Percentiles rank a stretch among this genome's conserved stretches.
These are phyloP conservation scores for Lineus longissimus DNA, from an alignment of 1,140 invertebrate species.

Conservation along the genomic window DNA sequence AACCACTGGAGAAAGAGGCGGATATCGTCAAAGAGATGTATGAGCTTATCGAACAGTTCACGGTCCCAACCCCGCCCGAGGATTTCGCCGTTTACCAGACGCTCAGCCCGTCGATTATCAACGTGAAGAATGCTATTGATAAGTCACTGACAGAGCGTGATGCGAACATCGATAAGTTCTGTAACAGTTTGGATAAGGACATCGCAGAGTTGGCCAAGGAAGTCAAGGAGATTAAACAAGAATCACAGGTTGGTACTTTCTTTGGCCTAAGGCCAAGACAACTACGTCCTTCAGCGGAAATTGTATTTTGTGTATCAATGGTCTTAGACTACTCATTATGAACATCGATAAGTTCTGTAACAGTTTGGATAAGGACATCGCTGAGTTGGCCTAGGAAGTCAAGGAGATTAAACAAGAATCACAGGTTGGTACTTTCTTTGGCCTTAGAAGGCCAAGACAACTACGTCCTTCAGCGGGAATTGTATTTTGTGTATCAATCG, in stretches of 20 bases:
- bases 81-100: conserved; percentile 62
- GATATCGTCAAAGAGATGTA: conserved; percentile 70
- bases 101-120: conserved; percentile 49
- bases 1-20: conserved; percentile 62
- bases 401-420: conserved; percentile 52
- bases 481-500: no score
- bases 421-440: conserved; percentile 36
- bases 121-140: conserved; percentile 53
- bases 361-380: conserved; percentile 53
- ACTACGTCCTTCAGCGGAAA: no score
- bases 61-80: conserved; percentile 62
- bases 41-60: conserved; percentile 68
- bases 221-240: conserved; percentile 52
- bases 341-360: conserved; percentile 53
- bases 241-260: conserved; percentile 43
- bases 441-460: no score
- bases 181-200: conserved; percentile 51
- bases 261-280: no score
- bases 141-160: conserved; percentile 53
- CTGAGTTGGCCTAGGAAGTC: conserved; percentile 51
- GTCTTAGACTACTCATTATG: no score
- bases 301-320: no score
- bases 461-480: no score
- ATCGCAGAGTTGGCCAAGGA: conserved; percentile 52
- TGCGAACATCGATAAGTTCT: conserved; percentile 52